Evolutionary conservation across 2,113 vertebrate species (phyloP), one percentile per base, ranked within the genome.

Genomic region (Cebidichthys violaceus): DNA sequence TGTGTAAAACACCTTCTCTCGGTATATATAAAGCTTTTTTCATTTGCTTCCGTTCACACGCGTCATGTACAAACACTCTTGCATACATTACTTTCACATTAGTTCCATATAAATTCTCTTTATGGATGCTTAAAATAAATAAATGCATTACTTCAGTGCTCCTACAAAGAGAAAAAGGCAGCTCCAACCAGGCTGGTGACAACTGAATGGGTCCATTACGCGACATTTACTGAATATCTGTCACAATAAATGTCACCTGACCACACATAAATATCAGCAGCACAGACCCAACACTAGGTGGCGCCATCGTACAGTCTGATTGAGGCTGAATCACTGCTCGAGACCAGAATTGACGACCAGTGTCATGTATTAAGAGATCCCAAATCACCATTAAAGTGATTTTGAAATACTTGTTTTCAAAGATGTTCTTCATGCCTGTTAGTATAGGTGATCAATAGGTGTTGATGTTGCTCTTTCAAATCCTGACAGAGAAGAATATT

Each of bases 281-380:
- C 27, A 9, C 0, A 20, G 27, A n/a, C 0, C 4, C 18, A 41
- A 52, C 91, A 71, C 75, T 59, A 76, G 90, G 50, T 68, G 90
- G 88, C 0, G 81, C 69, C 59, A 67, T 82, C 47, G 86, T 60
- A 33, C 69, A 80, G n/a, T 64, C 14, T 75, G 33, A 24, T 50
- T 14, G 18, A 54, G 27, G 22, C 45, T 35, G 9, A 17, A 7
- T 66, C 67, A 31, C 6, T 7, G 11, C 80, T 77, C 66, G 33
- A 5, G 33, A 35, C 33, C 33, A 35, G 33, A 35, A 35, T 35
- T 35, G 33, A 35, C 33, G 33, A 35, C 33, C 33, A 35, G 33
- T 5, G 33, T 2, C 33, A 2, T 2, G 33, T 4, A 43, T 43
- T 14, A 43, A 43, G 31, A 17, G 31, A 24, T 24, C 11, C 18